Evolutionary conservation across 2,113 vertebrate genomes (phyloP), one percentile per base, ranked within the genome.

Genomic region (Phaethornis superciliosus): DNA sequence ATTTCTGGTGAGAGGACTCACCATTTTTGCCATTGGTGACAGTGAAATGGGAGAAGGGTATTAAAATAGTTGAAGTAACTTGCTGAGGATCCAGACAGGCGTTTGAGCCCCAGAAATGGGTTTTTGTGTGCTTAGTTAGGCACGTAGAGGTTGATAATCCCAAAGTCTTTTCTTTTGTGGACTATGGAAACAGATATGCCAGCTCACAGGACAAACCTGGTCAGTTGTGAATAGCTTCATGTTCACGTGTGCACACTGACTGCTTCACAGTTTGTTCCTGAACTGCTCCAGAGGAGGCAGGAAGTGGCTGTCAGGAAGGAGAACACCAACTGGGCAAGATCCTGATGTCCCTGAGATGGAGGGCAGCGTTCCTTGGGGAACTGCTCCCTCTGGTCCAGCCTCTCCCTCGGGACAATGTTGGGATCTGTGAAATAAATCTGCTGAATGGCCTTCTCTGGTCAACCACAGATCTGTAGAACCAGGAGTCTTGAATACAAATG

Each of bases 311-410:
- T 55, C 70, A 72, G 47, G 33, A 72, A 64, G 27, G n/a, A 30
- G 42, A 82, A 12, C n/a, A 71, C 26, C 44, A 78, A 78, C 20
- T 49, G 52, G n/a, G 18, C 1, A 4, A 85, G 79, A 62, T 69
- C 51, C 49, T 0, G 0, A 42, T 33, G 63, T 12, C 35, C 5
- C 3, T 0, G 1, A 74, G 89, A 47, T 6, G 1, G 1, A 79
- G 49, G 58, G 49, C 47, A 82, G 16, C 59, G 23, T 91, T 94
- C 70, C 60, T 84, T 58, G 78, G 60, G 64, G 28, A 59, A 49
- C 15, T 5, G 7, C 42, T 67, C 28, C 70, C 58, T 21, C 51
- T n/a, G 9, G 42, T 16, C 23, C 78, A 65, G 60, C 21, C 65
- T 62, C 32, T 9, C 37, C 18, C 6, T 8, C 55, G 30, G 49